Evolutionary conservation across 1,140 invertebrate genomes (phyloP), one percentile per base, ranked within the genome.

Genomic region (Meteorus sp.): DNA sequence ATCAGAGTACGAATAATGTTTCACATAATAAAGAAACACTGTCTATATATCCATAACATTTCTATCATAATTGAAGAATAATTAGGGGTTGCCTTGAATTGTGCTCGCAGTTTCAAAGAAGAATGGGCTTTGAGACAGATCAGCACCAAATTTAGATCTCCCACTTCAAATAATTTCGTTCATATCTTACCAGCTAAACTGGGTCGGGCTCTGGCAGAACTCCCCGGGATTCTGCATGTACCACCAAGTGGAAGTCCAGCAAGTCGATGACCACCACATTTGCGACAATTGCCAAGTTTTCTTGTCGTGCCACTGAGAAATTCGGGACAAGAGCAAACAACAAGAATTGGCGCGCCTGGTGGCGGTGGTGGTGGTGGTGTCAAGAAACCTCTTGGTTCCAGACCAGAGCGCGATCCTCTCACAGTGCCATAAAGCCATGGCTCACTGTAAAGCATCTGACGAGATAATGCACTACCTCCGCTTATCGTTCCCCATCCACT

Each of bases 391-490:
- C 63, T 64, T 22, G 31, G 63, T 27, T 65, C 68, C 33, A 69
- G 44, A 29, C 61, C 27, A 27, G 53, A 54, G 22, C 70, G 82
- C 44, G 85, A 82, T 2, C 85, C 82, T 60, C 87, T 79, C 1
- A 89, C 85, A 2, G 88, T 89, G 56, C 89, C 88, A 65, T 92
- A 92, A 1, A 92, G 82, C 89, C 89, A 92, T 25, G 88, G 88
- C 62, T 92, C 89, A 1, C 72, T 88, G 76, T 91, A 91, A 62
- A 90, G 87, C 89, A 92, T 92, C 69, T 89, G 90, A 72, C 89
- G 88, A 35, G 87, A 88, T 57, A 91, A 72, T 3, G 85, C 78
- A 60, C 81, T 84, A 11, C 83, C 80, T 13, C 77, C 79, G 45
- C 78, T 80, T 62, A 81, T 76, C 64, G 76, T 78, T 6, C 84